These are phyloP conservation scores for Pipra filicauda DNA, from an alignment of 2,113 vertebrate species.

Conservation along the genomic window DNA sequence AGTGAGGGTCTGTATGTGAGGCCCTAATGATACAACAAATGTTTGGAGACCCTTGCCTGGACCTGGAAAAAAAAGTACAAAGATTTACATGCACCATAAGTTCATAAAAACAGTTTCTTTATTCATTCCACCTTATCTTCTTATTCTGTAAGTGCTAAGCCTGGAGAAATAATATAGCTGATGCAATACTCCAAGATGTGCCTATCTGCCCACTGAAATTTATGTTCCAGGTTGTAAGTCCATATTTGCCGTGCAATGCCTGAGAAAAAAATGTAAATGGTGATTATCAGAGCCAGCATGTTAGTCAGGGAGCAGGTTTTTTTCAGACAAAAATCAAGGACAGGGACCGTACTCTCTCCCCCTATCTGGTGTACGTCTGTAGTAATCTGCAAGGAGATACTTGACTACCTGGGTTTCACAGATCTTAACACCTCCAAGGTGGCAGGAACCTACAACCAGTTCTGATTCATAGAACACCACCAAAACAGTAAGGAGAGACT, in stretches of 20 bases:
- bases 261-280: background rate
- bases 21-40: background rate
- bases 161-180: background rate
- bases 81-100: rapidly evolving
- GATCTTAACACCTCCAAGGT: background rate
- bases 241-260: background rate
- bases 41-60: background rate
- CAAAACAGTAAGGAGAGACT: background rate
- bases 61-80: background rate
- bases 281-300: background rate
- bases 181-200: background rate
- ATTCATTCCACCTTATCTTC: background rate
- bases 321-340: background rate
- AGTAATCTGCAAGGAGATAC: background rate
- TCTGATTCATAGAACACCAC: background rate
- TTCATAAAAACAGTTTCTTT: background rate
- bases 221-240: background rate
- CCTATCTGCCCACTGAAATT: background rate
- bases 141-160: background rate
- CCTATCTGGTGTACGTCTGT: background rate
- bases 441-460: background rate
- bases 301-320: background rate
- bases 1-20: background rate
- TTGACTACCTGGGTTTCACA: background rate
- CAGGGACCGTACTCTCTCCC: background rate